Percentiles rank a stretch among this genome's conserved stretches.
phyloP scores from a whole-genome alignment of 64 coral and sea anemone genomes.

The Orbicella faveolata region DNA sequence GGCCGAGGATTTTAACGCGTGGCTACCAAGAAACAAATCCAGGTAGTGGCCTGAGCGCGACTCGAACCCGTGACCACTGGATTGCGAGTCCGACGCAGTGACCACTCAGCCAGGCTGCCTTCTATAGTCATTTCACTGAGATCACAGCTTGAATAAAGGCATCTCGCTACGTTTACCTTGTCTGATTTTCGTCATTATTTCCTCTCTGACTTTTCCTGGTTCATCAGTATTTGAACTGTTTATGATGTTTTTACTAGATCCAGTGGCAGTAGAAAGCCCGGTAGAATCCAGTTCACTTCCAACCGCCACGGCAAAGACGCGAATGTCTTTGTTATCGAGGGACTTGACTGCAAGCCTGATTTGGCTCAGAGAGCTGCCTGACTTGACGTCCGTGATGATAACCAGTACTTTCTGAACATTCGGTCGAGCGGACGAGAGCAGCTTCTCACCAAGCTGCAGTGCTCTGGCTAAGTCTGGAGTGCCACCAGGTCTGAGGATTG shows the following conservation, averaged over 20 bases:
- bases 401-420: constrained; percentile 58
- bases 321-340: constrained; percentile 46
- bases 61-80: no score
- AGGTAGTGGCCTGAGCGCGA: no score
- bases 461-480: constrained; percentile 63
- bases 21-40: no score
- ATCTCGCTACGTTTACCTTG: not conserved
- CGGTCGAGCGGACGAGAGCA: constrained; percentile 30
- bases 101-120: no score
- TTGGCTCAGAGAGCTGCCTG: constrained; percentile 31
- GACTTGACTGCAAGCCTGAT: constrained; percentile 38
- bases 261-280: constrained; percentile 28
- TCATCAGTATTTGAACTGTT: constrained; percentile 40
- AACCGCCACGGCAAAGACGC: constrained; percentile 65
- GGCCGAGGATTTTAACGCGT: no score
- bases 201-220: constrained; percentile 41
- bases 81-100: no score
- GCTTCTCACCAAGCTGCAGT: constrained; percentile 18
- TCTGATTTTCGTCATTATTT: constrained; percentile 49
- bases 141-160: not conserved
- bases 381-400: constrained; percentile 76
- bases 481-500: constrained; percentile 14
- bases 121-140: not conserved
- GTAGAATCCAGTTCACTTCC: constrained; percentile 47
- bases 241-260: constrained; percentile 42